phyloP scores from a whole-genome alignment of 2,113 vertebrate species.

The Petroica traversi region DNA sequence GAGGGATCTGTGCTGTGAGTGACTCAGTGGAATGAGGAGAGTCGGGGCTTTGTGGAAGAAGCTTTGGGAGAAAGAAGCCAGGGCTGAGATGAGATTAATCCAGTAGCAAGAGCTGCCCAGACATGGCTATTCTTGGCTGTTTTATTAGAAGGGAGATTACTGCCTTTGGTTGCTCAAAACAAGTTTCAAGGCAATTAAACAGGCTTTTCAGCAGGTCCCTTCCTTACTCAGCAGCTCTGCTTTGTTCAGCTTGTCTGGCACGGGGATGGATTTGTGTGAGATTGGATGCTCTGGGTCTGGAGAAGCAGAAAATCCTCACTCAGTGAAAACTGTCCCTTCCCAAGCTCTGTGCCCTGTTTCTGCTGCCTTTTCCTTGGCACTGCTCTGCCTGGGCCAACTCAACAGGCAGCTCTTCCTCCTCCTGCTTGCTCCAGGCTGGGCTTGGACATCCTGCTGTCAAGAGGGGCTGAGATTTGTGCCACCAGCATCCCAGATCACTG shows the following conservation, averaged over 20 bases:
- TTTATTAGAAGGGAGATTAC: neutral
- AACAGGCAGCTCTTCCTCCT: neutral
- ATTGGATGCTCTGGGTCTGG: neutral
- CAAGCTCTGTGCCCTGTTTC: neutral
- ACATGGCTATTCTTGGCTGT: neutral
- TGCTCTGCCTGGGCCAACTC: neutral
- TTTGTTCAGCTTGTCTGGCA: neutral
- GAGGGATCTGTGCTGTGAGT: neutral
- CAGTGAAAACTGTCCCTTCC: neutral
- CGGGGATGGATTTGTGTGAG: neutral
- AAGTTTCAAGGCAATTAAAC: neutral
- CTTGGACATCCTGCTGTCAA: neutral
- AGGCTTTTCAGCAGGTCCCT: neutral
- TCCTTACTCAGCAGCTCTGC: neutral
- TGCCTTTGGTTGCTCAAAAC: neutral
- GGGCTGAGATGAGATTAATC: neutral
- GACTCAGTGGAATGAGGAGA: neutral
- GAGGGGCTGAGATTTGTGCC: neutral
- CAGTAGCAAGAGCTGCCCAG: neutral
- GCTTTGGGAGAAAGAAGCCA: neutral
- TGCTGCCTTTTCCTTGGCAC: neutral
- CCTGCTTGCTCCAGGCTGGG: neutral
- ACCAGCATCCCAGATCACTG: rapidly evolving
- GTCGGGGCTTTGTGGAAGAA: neutral
- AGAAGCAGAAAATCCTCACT: neutral